Evolutionary conservation across 2,888 invertebrate genomes (phyloP).

Genomic region (Tenthredo distinguenda): DNA sequence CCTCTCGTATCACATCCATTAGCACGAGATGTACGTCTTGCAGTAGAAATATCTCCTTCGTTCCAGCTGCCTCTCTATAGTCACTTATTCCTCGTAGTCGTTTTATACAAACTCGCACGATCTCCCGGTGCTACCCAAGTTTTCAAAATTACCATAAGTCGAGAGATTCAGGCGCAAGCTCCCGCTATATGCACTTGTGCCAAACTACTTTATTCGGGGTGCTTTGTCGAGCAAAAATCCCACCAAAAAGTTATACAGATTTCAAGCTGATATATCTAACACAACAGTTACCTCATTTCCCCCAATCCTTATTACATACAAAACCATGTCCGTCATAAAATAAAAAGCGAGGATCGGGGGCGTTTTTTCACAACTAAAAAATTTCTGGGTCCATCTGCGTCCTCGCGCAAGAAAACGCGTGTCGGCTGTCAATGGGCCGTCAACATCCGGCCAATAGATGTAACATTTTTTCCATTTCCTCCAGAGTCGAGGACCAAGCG

Average conservation of each 20-base stretch:
- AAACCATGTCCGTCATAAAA: neutral
- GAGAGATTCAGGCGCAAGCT: constrained; percentile 6
- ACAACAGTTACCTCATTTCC: neutral
- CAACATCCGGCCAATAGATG: constrained; percentile 36
- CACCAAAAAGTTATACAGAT: neutral
- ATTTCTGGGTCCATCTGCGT: neutral
- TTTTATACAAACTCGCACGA: neutral
- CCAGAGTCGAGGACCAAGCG: neutral
- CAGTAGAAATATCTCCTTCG: constrained; percentile 42
- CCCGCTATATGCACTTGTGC: neutral
- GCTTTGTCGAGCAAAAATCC: neutral
- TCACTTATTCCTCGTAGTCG: neutral
- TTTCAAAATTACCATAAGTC: constrained; percentile 49
- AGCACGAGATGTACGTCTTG: constrained; percentile 46
- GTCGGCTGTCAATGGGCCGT: constrained; percentile 46
- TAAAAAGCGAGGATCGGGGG: neutral
- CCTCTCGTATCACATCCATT: constrained; percentile 44
- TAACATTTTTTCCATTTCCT: constrained; percentile 40
- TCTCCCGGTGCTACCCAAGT: constrained; percentile 32
- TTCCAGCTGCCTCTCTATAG: constrained; percentile 38
- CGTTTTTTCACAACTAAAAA: neutral
- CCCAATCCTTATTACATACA: neutral
- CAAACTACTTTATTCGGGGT: constrained; percentile 6
- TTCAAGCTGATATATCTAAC: neutral
- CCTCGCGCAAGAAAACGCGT: neutral